Conservation (phyloP, 2,113 vertebrate genomes). For the Peucedramus taeniatus region DNA sequence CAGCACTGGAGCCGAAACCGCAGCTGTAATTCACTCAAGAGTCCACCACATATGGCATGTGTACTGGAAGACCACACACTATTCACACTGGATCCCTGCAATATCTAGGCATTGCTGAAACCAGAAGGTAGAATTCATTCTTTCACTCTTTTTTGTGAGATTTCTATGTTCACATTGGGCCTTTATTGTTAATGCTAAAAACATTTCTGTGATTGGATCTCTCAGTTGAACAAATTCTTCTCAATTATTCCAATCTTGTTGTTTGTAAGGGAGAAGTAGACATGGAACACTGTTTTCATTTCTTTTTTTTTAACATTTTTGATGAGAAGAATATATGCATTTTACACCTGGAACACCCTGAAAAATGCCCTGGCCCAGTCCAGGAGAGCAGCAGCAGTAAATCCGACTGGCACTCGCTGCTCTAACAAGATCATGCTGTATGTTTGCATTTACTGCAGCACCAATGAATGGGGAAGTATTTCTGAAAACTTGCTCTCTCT, state of each 20-base stretch:
- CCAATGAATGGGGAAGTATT: neutral
- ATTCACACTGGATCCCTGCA: constrained; percentile 22
- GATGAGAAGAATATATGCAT: neutral
- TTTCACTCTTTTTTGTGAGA: neutral
- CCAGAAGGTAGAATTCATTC: constrained; percentile 3
- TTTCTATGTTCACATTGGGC: neutral
- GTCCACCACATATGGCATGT: constrained; percentile 55
- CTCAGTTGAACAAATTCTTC: neutral
- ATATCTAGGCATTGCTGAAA: constrained; percentile 28
- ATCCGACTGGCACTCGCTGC: neutral
- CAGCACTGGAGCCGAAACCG: constrained; percentile 54
- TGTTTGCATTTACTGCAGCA: neutral
- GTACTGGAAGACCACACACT: constrained; percentile 70
- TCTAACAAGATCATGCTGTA: neutral
- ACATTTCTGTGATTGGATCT: neutral
- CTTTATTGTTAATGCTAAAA: neutral
- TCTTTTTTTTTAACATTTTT: neutral
- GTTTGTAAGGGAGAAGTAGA: neutral
- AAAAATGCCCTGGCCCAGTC: neutral
- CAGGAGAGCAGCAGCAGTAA: neutral
- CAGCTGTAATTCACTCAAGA: constrained; percentile 68
- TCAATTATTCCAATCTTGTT: neutral
- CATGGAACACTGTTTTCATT: neutral
- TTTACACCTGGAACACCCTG: neutral
- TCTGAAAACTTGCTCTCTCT: neutral